Percentiles rank a stretch among this genome's conserved stretches.
Conservation (phyloP, 2,113 vertebrate species). For the Danionella cerebrum region DNA sequence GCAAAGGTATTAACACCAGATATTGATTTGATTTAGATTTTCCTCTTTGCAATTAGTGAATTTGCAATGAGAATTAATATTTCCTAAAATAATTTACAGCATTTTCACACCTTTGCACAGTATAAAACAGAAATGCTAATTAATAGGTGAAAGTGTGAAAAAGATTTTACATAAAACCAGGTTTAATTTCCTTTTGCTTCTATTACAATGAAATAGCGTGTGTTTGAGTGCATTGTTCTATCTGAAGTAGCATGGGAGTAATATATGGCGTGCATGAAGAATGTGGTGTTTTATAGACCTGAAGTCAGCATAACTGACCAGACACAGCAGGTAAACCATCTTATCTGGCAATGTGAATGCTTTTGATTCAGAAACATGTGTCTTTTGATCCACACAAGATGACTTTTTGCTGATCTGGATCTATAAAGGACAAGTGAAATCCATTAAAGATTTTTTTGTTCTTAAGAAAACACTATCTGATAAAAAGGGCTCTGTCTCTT, state of each 20-base stretch:
- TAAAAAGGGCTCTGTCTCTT: conserved; percentile 2
- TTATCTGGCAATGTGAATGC: neutral
- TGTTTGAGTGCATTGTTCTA: neutral
- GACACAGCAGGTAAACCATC: neutral
- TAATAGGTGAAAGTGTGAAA: too few relatives aligned
- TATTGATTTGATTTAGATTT: too few relatives aligned
- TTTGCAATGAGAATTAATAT: too few relatives aligned
- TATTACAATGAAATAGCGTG: neutral
- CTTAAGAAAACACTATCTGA: conserved; percentile 2
- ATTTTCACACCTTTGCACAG: too few relatives aligned
- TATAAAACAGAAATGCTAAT: too few relatives aligned
- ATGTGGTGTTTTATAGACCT: conserved; percentile 6
- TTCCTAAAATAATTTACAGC: too few relatives aligned
- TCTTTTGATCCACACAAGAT: conserved; percentile 27
- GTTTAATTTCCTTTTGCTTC: neutral
- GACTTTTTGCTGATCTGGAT: conserved; percentile 23
- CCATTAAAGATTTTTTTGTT: conserved; percentile 21
- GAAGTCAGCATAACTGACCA: neutral
- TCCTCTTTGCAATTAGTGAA: too few relatives aligned
- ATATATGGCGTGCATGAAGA: neutral
- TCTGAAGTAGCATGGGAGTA: neutral
- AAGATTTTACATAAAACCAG: too few relatives aligned
- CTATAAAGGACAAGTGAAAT: conserved; percentile 16
- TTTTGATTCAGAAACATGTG: neutral
- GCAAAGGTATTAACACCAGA: too few relatives aligned